These are phyloP conservation scores for Tetragnatha versicolor DNA, from an alignment of 1,140 invertebrate species.

Conservation along the genomic window DNA sequence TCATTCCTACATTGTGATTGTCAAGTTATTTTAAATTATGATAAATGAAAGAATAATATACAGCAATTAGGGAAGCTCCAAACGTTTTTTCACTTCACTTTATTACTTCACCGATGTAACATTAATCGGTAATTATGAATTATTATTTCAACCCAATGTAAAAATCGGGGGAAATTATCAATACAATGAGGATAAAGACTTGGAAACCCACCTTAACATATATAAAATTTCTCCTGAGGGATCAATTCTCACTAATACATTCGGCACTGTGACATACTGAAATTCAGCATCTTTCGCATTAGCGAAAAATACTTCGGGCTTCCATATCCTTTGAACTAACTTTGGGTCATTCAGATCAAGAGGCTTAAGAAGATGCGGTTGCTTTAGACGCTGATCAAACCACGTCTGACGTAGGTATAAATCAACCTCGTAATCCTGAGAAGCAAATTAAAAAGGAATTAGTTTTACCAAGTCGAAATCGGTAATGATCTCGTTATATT, in stretches of 20 bases:
- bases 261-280: conserved; percentile 73
- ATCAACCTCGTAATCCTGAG: conserved; percentile 71
- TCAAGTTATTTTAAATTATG: too few relatives aligned
- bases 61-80: too few relatives aligned
- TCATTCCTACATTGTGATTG: too few relatives aligned
- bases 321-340: conserved; percentile 71
- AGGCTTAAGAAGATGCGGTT: conserved; percentile 66
- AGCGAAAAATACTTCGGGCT: conserved; percentile 74
- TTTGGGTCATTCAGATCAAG: conserved; percentile 69
- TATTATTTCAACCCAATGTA: too few relatives aligned
- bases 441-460: not conserved
- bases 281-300: conserved; percentile 74
- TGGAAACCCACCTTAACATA: conserved; percentile 69
- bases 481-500: not conserved
- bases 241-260: conserved; percentile 72
- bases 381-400: conserved; percentile 68
- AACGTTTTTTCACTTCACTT: too few relatives aligned
- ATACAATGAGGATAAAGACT: too few relatives aligned
- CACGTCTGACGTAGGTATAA: conserved; percentile 70
- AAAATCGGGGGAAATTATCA: too few relatives aligned
- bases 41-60: too few relatives aligned
- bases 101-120: too few relatives aligned
- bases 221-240: conserved; percentile 72
- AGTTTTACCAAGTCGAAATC: not conserved
- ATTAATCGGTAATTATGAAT: too few relatives aligned